Evolutionary conservation across 2,888 invertebrate species (phyloP), one percentile per base, ranked within the genome.

Genomic region (Hemistola chrysoprasaria): DNA sequence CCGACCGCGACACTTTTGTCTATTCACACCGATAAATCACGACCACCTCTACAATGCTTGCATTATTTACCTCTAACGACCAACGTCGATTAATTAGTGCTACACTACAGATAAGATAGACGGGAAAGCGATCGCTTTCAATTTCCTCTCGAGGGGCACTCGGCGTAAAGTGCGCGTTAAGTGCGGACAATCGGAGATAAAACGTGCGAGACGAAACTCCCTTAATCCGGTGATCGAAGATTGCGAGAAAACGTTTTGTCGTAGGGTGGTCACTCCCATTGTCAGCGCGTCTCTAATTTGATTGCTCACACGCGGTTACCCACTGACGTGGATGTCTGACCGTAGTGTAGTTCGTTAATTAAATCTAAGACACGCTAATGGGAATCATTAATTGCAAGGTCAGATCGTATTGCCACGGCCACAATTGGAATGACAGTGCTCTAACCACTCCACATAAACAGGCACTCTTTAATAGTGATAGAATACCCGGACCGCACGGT

Each of bases 121-220:
- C 69, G 74, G 83, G 74, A 83, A 86, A 85, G 82, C 81, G 83
- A 88, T 88, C 88, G 86, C 82, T 86, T 88, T 88, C 88, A 87
- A 88, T 88, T 88, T 86, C 83, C 86, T 84, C 82, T 80, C 70
- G 84, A 84, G 84, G 86, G 88, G 81, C 82, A 83, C 85, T 87
- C 79, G 78, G 84, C 80, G 81, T 84, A 83, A 86, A 87, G 88
- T 87, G 80, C 58, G 85, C 85, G 86, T 86, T 85, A 86, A 88
- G 87, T 87, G 88, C 82, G 85, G 78, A 87, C 88, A 88, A 88
- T 87, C 86, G 88, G 73, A 87, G 88, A 88, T 88, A 88, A 88
- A 86, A 85, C 83, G 86, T 85, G 83, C 84, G 83, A 85, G 82
- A 83, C 82, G 82, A 75, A 78, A 77, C 79, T 79, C 88, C 88